Percentiles rank a stretch among this genome's conserved stretches.
Conservation (phyloP, 2,888 invertebrate species). For the Boloria selene region DNA sequence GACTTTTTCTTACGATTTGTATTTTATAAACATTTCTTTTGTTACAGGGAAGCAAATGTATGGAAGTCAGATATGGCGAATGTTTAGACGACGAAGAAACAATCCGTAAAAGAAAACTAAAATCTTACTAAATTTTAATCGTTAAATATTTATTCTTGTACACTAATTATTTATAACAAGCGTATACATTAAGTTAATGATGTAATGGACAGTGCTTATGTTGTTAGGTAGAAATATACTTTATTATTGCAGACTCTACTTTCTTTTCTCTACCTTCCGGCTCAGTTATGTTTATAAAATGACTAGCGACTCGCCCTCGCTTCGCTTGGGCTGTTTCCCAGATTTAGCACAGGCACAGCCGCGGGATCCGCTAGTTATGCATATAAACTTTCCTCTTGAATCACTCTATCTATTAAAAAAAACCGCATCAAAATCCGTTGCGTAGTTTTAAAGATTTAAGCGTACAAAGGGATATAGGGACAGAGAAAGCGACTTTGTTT, state of each 20-base stretch:
- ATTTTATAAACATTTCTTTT: conserved; percentile 29
- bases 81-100: conserved; percentile 78
- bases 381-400: too few relatives aligned
- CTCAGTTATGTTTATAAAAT: too few relatives aligned
- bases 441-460: too few relatives aligned
- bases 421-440: too few relatives aligned
- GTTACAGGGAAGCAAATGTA: conserved; percentile 83
- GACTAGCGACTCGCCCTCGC: too few relatives aligned
- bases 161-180: conserved; percentile 22
- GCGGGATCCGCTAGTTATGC: too few relatives aligned
- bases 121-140: conserved; percentile 46
- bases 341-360: too few relatives aligned
- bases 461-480: too few relatives aligned
- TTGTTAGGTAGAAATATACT: conserved; percentile 4
- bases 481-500: too few relatives aligned
- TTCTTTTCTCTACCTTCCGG: background rate
- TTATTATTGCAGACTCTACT: background rate
- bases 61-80: conserved; percentile 84
- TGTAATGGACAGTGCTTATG: conserved; percentile 16
- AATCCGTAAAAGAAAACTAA: conserved; percentile 63
- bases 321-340: too few relatives aligned
- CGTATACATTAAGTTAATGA: conserved; percentile 6
- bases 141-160: conserved; percentile 15
- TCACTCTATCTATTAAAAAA: too few relatives aligned
- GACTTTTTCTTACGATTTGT: too few relatives aligned